These are phyloP conservation scores for Pandemis cinnamomeana DNA, from an alignment of 2,888 invertebrate species.

Conservation along the genomic window DNA sequence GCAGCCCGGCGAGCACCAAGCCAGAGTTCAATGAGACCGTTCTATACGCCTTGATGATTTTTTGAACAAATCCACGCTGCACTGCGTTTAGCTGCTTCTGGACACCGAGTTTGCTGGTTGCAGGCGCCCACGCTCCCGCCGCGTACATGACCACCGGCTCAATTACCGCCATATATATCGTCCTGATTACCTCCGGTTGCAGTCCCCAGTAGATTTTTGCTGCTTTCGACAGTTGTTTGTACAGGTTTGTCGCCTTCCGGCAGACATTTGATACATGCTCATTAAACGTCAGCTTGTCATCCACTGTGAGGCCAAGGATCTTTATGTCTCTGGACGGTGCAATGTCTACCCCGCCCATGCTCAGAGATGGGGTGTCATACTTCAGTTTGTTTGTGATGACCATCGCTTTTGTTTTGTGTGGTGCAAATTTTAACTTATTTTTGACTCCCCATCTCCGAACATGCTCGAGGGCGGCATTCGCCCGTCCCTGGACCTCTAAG, in stretches of 20 bases:
- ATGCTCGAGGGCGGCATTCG: too few species aligned
- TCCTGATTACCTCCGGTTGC: too few species aligned
- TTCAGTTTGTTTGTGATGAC: too few species aligned
- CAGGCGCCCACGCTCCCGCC: background rate
- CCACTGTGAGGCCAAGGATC: constrained; percentile 39
- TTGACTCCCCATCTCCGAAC: too few species aligned
- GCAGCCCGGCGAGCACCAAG: constrained; percentile 42
- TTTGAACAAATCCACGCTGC: constrained; percentile 41
- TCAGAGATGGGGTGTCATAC: too few species aligned
- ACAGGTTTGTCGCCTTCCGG: constrained; percentile 18
- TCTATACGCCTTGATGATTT: constrained; percentile 26
- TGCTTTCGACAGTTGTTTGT: background rate
- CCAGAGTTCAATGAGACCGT: constrained; percentile 45
- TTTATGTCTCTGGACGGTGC: too few species aligned
- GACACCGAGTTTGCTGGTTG: background rate
- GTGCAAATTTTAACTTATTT: too few species aligned
- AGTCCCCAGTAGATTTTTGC: background rate
- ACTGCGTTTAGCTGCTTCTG: constrained; percentile 18
- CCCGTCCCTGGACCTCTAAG: too few species aligned
- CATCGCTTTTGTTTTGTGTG: too few species aligned
- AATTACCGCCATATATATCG: too few species aligned
- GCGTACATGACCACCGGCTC: constrained; percentile 12
- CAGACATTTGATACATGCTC: background rate
- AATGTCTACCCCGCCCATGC: too few species aligned
- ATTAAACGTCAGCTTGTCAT: constrained; percentile 40